These are phyloP conservation scores for Galbula dea DNA, from an alignment of 2,113 vertebrate genomes.

Conservation along the genomic window DNA sequence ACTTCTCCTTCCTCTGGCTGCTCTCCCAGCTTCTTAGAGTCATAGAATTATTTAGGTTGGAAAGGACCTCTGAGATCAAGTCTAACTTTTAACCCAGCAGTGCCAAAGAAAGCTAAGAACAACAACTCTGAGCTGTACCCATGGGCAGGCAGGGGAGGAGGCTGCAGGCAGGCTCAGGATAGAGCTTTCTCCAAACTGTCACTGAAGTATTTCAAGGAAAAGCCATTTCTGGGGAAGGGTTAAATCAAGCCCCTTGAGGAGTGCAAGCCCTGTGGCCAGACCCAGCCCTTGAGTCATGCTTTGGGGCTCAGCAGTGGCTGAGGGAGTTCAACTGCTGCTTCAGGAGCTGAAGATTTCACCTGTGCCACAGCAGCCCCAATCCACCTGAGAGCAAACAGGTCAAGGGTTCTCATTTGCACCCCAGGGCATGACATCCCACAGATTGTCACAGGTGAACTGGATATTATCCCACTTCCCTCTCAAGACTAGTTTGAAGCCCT, in stretches of 20 bases:
- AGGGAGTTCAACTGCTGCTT: neutral
- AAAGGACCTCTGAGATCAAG: no score
- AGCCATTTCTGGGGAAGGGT: neutral
- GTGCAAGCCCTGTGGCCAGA: accelerated
- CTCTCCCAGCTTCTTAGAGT: neutral
- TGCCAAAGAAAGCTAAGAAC: accelerated
- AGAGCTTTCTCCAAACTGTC: no score
- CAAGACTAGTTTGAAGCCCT: no score
- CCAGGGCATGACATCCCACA: no score
- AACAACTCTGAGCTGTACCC: neutral
- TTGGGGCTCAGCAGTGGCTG: neutral
- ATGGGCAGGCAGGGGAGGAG: neutral
- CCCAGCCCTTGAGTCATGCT: accelerated
- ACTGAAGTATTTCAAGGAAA: neutral
- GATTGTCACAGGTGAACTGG: no score
- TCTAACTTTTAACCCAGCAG: no score
- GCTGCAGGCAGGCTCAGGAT: neutral
- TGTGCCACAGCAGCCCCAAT: no score
- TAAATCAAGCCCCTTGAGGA: neutral
- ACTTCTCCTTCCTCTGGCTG: neutral
- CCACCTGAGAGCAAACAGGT: no score
- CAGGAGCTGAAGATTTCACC: no score
- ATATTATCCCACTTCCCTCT: no score
- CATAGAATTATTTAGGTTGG: no score
- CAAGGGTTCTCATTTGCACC: no score